Evolutionary conservation across 2,113 vertebrate species (phyloP).

Genomic region (Micronycteris hirsuta): DNA sequence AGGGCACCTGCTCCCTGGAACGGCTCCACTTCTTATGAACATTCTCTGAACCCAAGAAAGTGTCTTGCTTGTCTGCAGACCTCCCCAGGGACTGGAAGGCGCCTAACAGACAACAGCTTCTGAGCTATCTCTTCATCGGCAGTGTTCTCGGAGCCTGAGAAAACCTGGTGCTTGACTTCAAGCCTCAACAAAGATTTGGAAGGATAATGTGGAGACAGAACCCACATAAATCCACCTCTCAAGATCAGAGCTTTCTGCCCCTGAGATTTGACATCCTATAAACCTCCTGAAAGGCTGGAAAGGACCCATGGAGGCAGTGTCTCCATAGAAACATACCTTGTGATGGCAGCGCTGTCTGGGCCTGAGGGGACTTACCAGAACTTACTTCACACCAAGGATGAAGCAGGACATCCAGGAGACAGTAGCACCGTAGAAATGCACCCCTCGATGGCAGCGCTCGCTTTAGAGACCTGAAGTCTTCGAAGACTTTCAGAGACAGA

Average conservation of each 20-base stretch:
- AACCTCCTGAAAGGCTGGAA: background rate
- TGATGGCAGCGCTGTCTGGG: background rate
- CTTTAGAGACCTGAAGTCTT: background rate
- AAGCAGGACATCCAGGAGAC: background rate
- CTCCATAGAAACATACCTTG: background rate
- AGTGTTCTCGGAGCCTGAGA: slow-evolving; percentile 10
- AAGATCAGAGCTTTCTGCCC: background rate
- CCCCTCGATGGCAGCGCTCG: background rate
- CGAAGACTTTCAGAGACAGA: background rate
- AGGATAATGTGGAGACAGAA: background rate
- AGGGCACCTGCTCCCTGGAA: background rate
- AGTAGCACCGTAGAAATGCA: background rate
- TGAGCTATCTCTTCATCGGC: background rate
- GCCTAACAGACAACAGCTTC: background rate
- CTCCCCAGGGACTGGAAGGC: background rate
- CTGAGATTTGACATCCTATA: background rate
- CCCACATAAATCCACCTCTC: background rate
- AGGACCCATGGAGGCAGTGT: background rate
- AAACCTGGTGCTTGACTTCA: slow-evolving; percentile 24
- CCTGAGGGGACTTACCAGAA: background rate
- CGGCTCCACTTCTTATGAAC: background rate
- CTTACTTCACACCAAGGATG: background rate
- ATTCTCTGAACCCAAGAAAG: background rate
- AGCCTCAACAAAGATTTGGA: background rate
- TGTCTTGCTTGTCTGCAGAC: background rate